These are phyloP conservation scores for Heliothis subflexa DNA, from an alignment of 1,140 invertebrate species.

Conservation along the genomic window DNA sequence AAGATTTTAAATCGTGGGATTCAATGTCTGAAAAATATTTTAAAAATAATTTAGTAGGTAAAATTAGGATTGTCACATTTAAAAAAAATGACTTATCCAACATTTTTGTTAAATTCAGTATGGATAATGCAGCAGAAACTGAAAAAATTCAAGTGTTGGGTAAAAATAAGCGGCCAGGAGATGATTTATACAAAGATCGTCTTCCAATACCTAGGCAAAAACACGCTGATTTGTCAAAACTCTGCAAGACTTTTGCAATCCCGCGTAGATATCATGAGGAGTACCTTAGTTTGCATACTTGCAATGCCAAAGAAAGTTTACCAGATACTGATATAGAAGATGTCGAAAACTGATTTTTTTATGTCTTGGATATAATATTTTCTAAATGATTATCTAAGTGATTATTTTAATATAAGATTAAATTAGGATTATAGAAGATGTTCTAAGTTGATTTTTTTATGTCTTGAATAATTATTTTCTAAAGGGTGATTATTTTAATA, in stretches of 20 bases:
- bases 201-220: background rate
- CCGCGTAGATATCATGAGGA: background rate
- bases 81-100: background rate
- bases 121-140: background rate
- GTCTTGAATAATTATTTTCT: too few species aligned
- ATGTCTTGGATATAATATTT: background rate
- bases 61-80: background rate
- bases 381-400: background rate
- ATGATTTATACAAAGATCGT: background rate
- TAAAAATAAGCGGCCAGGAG: background rate
- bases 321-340: background rate
- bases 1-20: conserved; percentile 3
- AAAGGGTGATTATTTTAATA: too few species aligned
- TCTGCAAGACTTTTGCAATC: background rate
- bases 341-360: background rate
- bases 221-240: background rate
- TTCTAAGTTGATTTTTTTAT: too few species aligned
- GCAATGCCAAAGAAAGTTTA: background rate
- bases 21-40: background rate
- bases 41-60: background rate
- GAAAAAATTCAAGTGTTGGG: background rate
- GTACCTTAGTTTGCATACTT: background rate
- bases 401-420: too few species aligned
- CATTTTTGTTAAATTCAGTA: background rate
- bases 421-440: too few species aligned